Base-by-base conservation (phyloP, 2,888 invertebrate genomes). In the Drosophila pegasa region DNA sequence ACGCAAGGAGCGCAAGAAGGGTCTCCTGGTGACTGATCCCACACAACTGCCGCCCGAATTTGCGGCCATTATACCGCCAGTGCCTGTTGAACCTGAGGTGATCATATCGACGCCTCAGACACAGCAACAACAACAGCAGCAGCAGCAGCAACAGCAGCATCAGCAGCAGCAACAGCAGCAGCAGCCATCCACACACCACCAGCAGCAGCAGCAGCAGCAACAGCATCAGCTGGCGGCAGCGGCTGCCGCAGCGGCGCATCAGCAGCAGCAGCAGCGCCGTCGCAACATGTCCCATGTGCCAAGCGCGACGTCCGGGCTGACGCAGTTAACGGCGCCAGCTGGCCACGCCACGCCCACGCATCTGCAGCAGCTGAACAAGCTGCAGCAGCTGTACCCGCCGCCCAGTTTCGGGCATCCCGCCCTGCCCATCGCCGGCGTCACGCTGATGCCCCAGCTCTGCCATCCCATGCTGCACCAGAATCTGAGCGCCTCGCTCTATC, bases 1-100 rank as follows among this genome's bases (percentile, higher is more conserved):
- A 81, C 87, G 91, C 16, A 91, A 91, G 69, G 91, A 91, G 60
- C 90, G 91, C 8, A 91, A 91, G 62, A 90, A 91, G 62, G 91
- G 90, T 8, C 83, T 90, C 16, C 85, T 91, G 56, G 84, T 88
- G 14, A 84, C 88, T 35, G 91, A 90, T 59, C 78, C 90, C 8
- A 71, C 83, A n/a, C 88, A 83, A 40, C 50, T 91, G 71, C 84
- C 89, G 51, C 78, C 84, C 16, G 91, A 91, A 25, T 91, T 90
- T 57, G 90, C 83, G 65, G 73, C 86, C 57, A 87, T 89, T 48
- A 69, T 88, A 81, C 88, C 91, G 58, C 76, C 82, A 65, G 84
- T 89, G 77, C 77, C 89, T 76, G 82, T 88, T 52, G 87, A 91
- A 76, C 91, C 91, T 50, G 90, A 91, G 77, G 84, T 90, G 56